A percentile compares a stretch with the other conserved stretches of the same genome.
Conservation (phyloP, 2,888 invertebrate genomes). For the Coecobrya sp. region DNA sequence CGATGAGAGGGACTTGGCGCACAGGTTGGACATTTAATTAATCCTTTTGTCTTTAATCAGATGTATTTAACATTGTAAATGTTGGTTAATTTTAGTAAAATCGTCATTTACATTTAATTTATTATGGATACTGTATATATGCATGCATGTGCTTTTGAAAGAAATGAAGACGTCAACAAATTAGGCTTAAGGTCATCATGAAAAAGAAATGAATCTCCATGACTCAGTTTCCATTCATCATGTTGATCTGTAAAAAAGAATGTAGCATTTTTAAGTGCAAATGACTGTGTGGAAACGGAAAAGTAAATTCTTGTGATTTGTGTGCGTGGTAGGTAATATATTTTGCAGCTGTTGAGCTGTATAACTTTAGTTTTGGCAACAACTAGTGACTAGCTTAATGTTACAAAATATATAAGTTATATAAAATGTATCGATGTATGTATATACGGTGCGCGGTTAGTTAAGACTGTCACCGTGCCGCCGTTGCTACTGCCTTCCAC, state of each 20-base stretch:
- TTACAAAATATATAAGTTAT: neutral
- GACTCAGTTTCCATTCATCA: conserved; percentile 18
- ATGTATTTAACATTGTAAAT: no score
- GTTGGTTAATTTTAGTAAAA: neutral
- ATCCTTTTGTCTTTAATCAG: neutral
- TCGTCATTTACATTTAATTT: neutral
- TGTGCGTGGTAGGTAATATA: neutral
- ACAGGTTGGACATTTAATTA: conserved; percentile 83
- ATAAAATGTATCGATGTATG: no score
- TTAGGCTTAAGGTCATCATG: conserved; percentile 21
- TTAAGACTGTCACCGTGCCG: neutral
- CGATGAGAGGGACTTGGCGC: conserved; percentile 86
- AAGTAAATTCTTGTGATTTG: neutral
- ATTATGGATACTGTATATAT: neutral
- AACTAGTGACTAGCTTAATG: neutral
- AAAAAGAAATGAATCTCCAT: neutral
- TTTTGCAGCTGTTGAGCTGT: conserved; percentile 4
- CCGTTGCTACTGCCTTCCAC: neutral
- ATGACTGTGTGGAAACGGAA: conserved; percentile 51
- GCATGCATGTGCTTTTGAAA: neutral
- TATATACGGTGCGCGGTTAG: neutral
- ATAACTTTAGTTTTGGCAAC: neutral
- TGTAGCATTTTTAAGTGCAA: neutral
- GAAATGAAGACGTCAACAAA: neutral
- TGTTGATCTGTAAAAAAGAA: neutral